Evolutionary conservation across 2,797 vertebrate species (phyloP), one percentile per base, ranked within the genome.

Genomic region (Aphelocoma californica): DNA sequence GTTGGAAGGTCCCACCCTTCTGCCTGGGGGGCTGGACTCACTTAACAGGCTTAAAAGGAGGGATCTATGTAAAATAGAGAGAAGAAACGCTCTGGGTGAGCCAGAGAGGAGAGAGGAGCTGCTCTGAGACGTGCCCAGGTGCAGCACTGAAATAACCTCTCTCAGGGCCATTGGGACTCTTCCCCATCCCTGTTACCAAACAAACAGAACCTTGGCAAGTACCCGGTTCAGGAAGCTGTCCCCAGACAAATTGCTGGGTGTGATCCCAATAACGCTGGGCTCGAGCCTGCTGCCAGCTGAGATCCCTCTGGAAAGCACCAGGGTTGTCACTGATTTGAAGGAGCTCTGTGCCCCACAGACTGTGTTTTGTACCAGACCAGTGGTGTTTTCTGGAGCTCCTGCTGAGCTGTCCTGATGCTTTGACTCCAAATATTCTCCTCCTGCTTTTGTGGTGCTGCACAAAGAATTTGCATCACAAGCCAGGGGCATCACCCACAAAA

Each of bases 21-120:
- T 65, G 96, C 88, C 66, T 93, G 83, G 93, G 77, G 96, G 94
- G 67, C 96, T 97, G 97, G 97, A 95, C 85, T 62, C 70, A 80
- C 81, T 88, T 94, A 45, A 47, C 12, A 77, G 82, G 87, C 38
- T 73, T 29, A 50, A 65, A 93, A 82, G 9, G 69, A 31, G 66
- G 72, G 86, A 71, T 86, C 66, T 32, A 64, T 77, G 90, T 81
- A 72, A 81, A 94, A 47, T 24, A 48, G 91, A 40, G 66, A 61
- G 70, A 72, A 84, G 85, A 88, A 81, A 53, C 3, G 6, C 71
- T 71, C 86, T 38, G 67, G 90, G 67, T 78, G 78, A 95, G 93
- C 7, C 11, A 47, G 32, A 40, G 73, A 29, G 71, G 82, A 77
- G 82, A 38, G 72, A 26, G 72, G 82, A 77, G 82, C 74, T 77